Conservation (phyloP, 92 coral and sea anemone genomes). For the Plumapathes pennacea region DNA sequence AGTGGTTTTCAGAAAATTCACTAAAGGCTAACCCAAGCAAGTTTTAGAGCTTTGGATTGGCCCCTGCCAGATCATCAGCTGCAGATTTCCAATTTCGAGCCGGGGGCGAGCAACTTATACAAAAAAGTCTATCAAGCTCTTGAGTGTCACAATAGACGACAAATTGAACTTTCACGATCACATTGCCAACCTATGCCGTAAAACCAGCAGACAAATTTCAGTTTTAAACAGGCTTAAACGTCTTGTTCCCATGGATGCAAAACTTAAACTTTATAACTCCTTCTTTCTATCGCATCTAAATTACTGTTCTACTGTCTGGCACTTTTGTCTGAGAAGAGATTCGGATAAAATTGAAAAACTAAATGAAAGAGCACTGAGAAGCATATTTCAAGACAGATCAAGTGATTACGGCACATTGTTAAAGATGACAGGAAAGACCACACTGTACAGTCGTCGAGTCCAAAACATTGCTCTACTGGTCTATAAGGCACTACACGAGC, state of each 20-base stretch:
- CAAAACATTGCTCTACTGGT: too few species aligned
- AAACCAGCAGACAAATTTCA: constrained; percentile 25
- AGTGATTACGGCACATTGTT: too few species aligned
- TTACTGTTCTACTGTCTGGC: constrained; percentile 51
- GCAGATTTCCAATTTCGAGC: constrained; percentile 27
- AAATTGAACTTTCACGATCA: constrained; percentile 38
- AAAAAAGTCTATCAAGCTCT: constrained; percentile 13
- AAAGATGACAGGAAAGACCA: too few species aligned
- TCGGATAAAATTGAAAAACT: constrained; percentile 23
- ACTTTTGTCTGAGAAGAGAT: constrained; percentile 26
- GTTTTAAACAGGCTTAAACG: constrained; percentile 37
- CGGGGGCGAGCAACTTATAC: constrained; percentile 17
- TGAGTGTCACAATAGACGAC: constrained; percentile 30
- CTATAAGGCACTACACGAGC: too few species aligned
- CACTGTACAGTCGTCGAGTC: too few species aligned
- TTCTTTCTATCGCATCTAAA: constrained; percentile 19
- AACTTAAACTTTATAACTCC: constrained; percentile 1
- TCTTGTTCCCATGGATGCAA: constrained; percentile 26
- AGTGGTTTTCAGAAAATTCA: constrained; percentile 28
- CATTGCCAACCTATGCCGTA: constrained; percentile 34
- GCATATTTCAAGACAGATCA: too few species aligned
- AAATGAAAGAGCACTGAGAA: constrained; percentile 44
- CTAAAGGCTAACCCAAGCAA: constrained; percentile 39
- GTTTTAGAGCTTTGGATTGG: constrained; percentile 44
- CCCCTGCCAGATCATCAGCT: constrained; percentile 41